Evolutionary conservation across 1,140 invertebrate genomes (phyloP), one percentile per base, ranked within the genome.

Genomic region (Chrysoperla carnea): DNA sequence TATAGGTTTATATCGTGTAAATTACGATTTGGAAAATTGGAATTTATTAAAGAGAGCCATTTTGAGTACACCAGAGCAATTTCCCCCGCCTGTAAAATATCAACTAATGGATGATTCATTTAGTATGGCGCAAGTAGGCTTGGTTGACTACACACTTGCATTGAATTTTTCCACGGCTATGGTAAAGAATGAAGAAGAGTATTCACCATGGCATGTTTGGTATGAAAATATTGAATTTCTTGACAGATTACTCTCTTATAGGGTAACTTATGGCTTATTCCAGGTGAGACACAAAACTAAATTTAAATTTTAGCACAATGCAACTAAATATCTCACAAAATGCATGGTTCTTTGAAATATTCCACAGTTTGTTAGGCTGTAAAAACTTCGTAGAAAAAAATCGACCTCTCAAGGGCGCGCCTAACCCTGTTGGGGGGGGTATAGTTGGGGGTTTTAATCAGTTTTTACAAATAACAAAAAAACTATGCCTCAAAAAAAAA

Each of bases 31-130:
- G 11, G 51, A 59, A 23, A 77, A 75, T 54, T 79, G 76, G 77
- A 52, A 63, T 23, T 48, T 68, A n/a, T 51, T 78, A 8, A 57
- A 58, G 3, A 40, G 58, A 1, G 62, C 68, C 14, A 50, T 79
- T n/a, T 45, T 53, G 6, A 42, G 47, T 1, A 52, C 62, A 43
- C 62, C 59, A 11, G 47, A 56, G 2, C 53, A 66, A 8, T 77
- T 83, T 48, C 62, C 78, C 50, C 60, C 72, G 1, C 61, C 81
- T 0, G 81, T 82, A 43, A 68, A 82, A 36, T 78, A 75, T 0
- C 77, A 82, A 49, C 58, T 84, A 3, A 50, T 73, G 9, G 68
- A 72, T 44, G 70, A 74, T 45, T 59, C 68, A 4, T 65, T 72
- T 15, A 61, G 60, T 29, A 52, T 73, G 23, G 63, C 66, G 0